Evolutionary conservation across 2,888 invertebrate genomes (phyloP).

Genomic region (Hirtodrosophila cameraria): DNA sequence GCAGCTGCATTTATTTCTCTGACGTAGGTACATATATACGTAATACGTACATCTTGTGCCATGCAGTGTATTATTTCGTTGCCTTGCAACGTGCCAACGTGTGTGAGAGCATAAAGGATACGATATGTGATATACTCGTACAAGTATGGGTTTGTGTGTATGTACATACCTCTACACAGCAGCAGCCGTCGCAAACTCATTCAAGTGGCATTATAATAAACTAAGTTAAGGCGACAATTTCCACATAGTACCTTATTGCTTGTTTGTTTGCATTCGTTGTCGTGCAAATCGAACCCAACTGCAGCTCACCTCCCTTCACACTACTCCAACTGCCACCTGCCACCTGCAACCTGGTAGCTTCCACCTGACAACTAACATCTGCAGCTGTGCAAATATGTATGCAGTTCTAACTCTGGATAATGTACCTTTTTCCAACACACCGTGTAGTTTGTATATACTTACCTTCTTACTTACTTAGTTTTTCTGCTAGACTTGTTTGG

Average conservation of each 20-base stretch:
- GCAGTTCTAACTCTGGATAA: conserved; percentile 12
- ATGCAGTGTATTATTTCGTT: conserved; percentile 64
- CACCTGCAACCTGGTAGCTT: conserved; percentile 1
- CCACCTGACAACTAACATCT: conserved; percentile 15
- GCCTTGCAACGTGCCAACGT: conserved; percentile 42
- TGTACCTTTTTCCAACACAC: conserved; percentile 7
- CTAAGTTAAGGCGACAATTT: conserved; percentile 79
- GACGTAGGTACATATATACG: neutral
- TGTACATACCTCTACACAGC: conserved; percentile 17
- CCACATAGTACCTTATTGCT: conserved; percentile 71
- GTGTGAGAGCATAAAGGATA: conserved; percentile 65
- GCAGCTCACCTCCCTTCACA: neutral
- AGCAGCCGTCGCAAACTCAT: conserved; percentile 56
- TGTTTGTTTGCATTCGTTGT: conserved; percentile 71
- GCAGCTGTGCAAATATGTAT: conserved; percentile 32
- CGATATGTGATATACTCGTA: conserved; percentile 47
- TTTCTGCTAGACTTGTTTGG: neutral
- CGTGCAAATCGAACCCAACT: conserved; percentile 57
- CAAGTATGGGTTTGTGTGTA: neutral
- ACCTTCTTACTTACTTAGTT: neutral
- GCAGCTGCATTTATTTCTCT: conserved; percentile 2
- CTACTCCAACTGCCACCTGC: neutral
- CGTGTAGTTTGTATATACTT: conserved; percentile 2
- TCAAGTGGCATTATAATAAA: conserved; percentile 77
- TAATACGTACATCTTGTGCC: conserved; percentile 33